Evolutionary conservation across 2,888 invertebrate species (phyloP), one percentile per base, ranked within the genome.

Genomic region (Megaustenia siamemsis): DNA sequence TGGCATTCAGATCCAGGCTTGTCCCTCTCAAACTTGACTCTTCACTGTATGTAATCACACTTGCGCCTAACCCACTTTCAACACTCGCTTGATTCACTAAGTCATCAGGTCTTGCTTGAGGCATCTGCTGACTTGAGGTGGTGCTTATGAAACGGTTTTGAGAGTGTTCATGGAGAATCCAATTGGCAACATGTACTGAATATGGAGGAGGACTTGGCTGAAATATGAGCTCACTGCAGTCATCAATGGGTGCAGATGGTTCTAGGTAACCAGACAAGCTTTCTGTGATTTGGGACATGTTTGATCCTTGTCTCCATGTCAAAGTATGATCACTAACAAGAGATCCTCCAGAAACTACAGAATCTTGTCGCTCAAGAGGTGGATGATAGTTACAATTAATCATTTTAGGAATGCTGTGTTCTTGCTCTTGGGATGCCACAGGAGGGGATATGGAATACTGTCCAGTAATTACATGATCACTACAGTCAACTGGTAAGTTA

Each of bases 261-360:
- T 77, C 77, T n/a, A 82, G 63, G 32, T 82, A 82, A 24, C 68
- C 82, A 32, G 82, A 73, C 21, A 73, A 43, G 32, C 73, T 73
- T 24, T 82, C 82, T 6, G 82, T 73, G 35, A 77, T 53, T 49
- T 83, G 68, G 24, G 83, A 83, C 35, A 40, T 15, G 28, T 21
- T 53, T 0, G 83, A 83, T 5, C 40, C 68, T 21, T 77, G 76
- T 28, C 43, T 60, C 18, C 8, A 24, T 10, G 73, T 49, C 32
- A 49, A n/a, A 6, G 21, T 24, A 43, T n/a, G 18, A 28, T 66
- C 68, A 28, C 24, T 43, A 12, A 35, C 2, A 18, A 6, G 28
- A n/a, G 76, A 82, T 63, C 10, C 24, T 40, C 15, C n/a, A 45
- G 82, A 45, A 32, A 60, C 10, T 1, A 53, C 60, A 35, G 60